phyloP scores from a whole-genome alignment of 2,888 invertebrate species.

The Papilio elwesi region DNA sequence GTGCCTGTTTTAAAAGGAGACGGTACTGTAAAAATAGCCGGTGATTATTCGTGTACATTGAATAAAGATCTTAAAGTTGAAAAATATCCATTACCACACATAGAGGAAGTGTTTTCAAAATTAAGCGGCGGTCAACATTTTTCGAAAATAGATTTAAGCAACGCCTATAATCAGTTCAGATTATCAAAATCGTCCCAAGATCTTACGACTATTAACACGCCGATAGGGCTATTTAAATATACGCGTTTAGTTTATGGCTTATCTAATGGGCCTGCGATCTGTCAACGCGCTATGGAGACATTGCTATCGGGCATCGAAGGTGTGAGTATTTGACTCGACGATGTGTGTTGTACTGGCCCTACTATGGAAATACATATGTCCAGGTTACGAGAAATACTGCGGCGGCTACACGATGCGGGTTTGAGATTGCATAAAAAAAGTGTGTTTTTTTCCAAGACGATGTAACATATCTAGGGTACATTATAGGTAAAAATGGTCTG shows the following conservation, averaged over 20 bases:
- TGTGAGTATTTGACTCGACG: constrained; percentile 42
- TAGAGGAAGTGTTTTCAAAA: constrained; percentile 44
- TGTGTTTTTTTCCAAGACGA: constrained; percentile 43
- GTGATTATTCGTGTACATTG: constrained; percentile 44
- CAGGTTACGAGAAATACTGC: constrained; percentile 36
- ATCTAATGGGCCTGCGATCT: constrained; percentile 44
- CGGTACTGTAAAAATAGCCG: constrained; percentile 43
- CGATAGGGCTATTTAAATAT: constrained; percentile 44
- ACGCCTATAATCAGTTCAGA: constrained; percentile 44
- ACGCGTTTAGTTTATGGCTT: constrained; percentile 45
- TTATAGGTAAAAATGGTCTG: constrained; percentile 44
- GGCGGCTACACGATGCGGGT: constrained; percentile 38
- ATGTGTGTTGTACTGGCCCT: constrained; percentile 43
- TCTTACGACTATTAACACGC: constrained; percentile 39
- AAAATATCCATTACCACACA: constrained; percentile 46
- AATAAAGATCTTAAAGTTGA: constrained; percentile 46
- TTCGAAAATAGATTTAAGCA: constrained; percentile 44
- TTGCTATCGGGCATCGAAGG: constrained; percentile 47
- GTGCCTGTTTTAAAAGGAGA: constrained; percentile 44
- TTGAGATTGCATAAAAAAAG: constrained; percentile 41
- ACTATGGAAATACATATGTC: constrained; percentile 37
- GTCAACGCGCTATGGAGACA: constrained; percentile 46
- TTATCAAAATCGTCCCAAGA: constrained; percentile 41
- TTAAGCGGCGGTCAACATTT: constrained; percentile 44
- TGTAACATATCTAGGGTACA: constrained; percentile 45